A percentile compares a stretch with the other conserved stretches of the same genome.
Conservation (phyloP, 2,797 vertebrate genomes). For the Borostomias antarcticus region DNA sequence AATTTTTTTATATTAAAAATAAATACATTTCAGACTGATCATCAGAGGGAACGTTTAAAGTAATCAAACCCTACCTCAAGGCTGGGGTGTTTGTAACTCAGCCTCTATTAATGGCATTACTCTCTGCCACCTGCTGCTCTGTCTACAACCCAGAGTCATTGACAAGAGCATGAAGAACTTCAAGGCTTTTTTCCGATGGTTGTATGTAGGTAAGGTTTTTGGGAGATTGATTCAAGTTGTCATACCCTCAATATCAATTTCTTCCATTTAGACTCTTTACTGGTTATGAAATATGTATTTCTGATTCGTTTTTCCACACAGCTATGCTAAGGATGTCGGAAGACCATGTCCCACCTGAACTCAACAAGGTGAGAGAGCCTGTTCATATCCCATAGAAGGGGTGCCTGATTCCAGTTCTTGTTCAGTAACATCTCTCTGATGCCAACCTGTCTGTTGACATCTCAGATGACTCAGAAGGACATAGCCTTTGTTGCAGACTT, state of each 20-base stretch:
- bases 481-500: constrained; percentile 98
- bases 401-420: too few relatives aligned
- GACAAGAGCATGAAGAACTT: constrained; percentile 99
- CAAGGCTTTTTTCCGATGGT: constrained; percentile 98
- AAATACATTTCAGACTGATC: background rate
- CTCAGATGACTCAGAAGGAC: constrained; percentile 98
- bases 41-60: too few relatives aligned
- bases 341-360: constrained; percentile 93
- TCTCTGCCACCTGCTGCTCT: too few relatives aligned
- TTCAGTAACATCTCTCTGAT: constrained; percentile 8
- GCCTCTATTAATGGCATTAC: background rate
- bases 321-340: constrained; percentile 99
- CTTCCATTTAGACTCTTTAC: background rate
- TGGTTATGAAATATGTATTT: constrained; percentile 14
- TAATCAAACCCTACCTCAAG: background rate
- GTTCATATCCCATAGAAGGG: too few relatives aligned
- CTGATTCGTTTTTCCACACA: constrained; percentile 59
- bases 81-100: background rate
- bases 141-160: constrained; percentile 92
- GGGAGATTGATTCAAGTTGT: background rate
- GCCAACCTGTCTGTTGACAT: constrained; percentile 25
- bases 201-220: constrained; percentile 92
- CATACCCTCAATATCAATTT: background rate
- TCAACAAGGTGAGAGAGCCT: constrained; percentile 90
- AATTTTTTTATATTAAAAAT: background rate